These are phyloP conservation scores for Cygnus buccinator DNA, from an alignment of 2,113 vertebrate species.

Conservation along the genomic window DNA sequence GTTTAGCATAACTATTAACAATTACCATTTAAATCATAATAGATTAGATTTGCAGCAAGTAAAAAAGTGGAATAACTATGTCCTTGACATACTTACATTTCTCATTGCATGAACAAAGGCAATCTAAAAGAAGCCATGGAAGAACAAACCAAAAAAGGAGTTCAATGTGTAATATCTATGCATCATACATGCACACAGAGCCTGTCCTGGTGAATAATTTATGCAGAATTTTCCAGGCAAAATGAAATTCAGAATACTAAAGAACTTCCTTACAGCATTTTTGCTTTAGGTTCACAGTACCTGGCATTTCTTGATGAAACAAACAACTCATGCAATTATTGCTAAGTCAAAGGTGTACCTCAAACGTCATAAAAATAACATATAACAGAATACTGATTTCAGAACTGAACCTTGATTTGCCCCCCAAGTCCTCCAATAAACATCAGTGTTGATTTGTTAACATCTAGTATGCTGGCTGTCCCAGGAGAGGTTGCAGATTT, in stretches of 20 bases:
- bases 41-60: background rate
- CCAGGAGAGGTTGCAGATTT: slow-evolving; percentile 82
- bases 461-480: slow-evolving; percentile 80
- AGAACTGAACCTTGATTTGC: slow-evolving; percentile 82
- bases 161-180: background rate
- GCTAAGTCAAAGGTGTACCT: background rate
- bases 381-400: background rate
- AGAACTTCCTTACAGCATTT: background rate
- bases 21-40: background rate
- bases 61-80: background rate
- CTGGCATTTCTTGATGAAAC: background rate
- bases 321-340: background rate
- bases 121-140: background rate
- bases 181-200: background rate
- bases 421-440: slow-evolving; percentile 88
- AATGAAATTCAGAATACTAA: background rate
- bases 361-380: background rate
- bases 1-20: background rate
- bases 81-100: background rate
- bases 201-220: background rate
- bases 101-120: background rate
- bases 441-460: slow-evolving; percentile 84
- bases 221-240: background rate
- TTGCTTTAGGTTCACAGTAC: background rate
- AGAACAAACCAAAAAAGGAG: background rate